Conservation (phyloP, 2,888 invertebrate genomes). For the Chaetogeoica ovagalla region DNA sequence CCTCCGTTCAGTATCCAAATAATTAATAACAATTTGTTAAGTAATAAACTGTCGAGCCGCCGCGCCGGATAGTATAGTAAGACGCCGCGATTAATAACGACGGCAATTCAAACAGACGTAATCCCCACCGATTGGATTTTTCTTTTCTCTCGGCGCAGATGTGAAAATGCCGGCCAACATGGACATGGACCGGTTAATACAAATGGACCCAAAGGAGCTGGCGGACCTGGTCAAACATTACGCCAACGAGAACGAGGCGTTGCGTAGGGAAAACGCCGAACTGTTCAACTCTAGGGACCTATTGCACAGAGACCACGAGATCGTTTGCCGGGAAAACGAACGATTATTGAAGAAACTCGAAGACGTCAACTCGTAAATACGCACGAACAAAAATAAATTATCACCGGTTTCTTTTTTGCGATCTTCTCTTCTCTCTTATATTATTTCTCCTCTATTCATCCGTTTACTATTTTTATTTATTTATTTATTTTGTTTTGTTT, state of each 20-base stretch:
- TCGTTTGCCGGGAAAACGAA: conserved; percentile 89
- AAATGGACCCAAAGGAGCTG: conserved; percentile 77
- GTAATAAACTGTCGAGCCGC: too few species aligned
- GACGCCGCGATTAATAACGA: too few species aligned
- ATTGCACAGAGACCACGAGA: conserved; percentile 83
- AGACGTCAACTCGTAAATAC: conserved; percentile 77
- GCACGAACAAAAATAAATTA: not conserved
- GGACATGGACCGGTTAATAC: conserved; percentile 73
- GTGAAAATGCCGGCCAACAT: conserved; percentile 66
- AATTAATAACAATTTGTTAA: too few species aligned
- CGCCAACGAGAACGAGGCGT: conserved; percentile 77
- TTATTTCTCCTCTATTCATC: conserved; percentile 12
- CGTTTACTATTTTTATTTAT: too few species aligned
- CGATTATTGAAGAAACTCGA: conserved; percentile 82
- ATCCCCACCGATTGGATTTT: not conserved
- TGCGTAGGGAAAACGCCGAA: conserved; percentile 83
- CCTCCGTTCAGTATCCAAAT: too few species aligned
- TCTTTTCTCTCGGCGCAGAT: not conserved
- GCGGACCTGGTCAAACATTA: conserved; percentile 83
- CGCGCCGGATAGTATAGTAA: too few species aligned
- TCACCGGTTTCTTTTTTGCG: conserved; percentile 17
- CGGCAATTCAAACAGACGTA: too few species aligned
- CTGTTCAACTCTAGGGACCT: conserved; percentile 78
- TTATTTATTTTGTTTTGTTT: too few species aligned
- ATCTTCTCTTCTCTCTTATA: conserved; percentile 1